Evolutionary conservation across 1,140 invertebrate genomes (phyloP).

Genomic region (Monochamus saltuarius): DNA sequence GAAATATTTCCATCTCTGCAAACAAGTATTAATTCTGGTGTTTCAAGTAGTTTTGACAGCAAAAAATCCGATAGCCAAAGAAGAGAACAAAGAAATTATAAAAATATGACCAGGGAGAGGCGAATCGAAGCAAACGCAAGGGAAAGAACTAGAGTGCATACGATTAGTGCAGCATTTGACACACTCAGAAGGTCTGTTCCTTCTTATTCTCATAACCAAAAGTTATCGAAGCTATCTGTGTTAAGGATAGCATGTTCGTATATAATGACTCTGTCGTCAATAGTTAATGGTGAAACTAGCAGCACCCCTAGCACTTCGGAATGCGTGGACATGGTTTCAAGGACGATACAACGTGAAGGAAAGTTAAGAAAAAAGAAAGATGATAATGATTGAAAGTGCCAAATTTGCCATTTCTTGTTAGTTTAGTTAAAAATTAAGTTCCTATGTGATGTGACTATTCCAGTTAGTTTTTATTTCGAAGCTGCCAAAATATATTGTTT

Average conservation of each 20-base stretch:
- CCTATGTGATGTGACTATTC: slow-evolving; percentile 16
- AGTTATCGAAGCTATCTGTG: slow-evolving; percentile 89
- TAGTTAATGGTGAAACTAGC: slow-evolving; percentile 56
- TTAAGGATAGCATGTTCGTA: slow-evolving; percentile 88
- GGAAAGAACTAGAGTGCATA: slow-evolving; percentile 89
- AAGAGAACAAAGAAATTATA: slow-evolving; percentile 83
- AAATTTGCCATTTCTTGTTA: not conserved
- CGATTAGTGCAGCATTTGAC: slow-evolving; percentile 92
- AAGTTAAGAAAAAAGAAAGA: slow-evolving; percentile 85
- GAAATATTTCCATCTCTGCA: slow-evolving; percentile 43
- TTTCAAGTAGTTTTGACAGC: not conserved
- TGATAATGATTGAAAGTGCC: slow-evolving; percentile 53
- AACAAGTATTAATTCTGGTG: not conserved
- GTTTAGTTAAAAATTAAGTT: slow-evolving; percentile 5
- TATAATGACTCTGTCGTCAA: slow-evolving; percentile 77
- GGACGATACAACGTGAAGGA: slow-evolving; percentile 89
- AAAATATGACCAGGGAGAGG: slow-evolving; percentile 91
- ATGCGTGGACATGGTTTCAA: slow-evolving; percentile 82
- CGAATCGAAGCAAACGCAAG: slow-evolving; percentile 91
- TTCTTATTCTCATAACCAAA: slow-evolving; percentile 89
- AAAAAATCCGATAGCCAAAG: slow-evolving; percentile 39
- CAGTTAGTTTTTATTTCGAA: slow-evolving; percentile 9
- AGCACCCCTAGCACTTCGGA: slow-evolving; percentile 62
- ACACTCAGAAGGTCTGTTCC: slow-evolving; percentile 81
- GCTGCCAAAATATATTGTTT: slow-evolving; percentile 19